phyloP scores from a whole-genome alignment of 2,797 vertebrate species.

The Aeoliscus strigatus region DNA sequence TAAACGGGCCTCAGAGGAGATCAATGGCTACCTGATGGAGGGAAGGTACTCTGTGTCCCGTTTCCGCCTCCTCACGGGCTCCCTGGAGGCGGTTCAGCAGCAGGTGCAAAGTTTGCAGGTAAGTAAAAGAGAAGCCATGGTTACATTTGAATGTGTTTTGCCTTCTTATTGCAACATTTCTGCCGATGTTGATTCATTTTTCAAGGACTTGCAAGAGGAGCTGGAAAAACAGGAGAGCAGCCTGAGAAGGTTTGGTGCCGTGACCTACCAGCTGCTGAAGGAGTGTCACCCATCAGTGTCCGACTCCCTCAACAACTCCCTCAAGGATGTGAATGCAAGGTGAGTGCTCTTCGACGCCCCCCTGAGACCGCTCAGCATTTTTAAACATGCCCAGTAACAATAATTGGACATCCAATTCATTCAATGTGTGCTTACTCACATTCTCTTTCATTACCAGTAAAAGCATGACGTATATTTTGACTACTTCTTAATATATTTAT shows the following conservation, averaged over 20 bases:
- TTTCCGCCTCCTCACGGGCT: conserved; percentile 89
- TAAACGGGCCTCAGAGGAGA: conserved; percentile 84
- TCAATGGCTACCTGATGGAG: conserved; percentile 87
- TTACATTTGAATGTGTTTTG: not conserved
- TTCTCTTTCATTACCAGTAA: too few species aligned
- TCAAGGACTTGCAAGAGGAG: conserved; percentile 85
- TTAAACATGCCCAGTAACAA: too few species aligned
- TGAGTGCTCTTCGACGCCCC: too few species aligned
- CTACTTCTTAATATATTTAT: too few species aligned
- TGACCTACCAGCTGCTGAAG: conserved; percentile 84
- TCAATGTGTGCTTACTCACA: too few species aligned
- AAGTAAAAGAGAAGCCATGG: too few species aligned
- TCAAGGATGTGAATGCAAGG: conserved; percentile 89
- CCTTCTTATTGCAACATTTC: too few species aligned
- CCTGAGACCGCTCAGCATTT: too few species aligned
- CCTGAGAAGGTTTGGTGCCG: conserved; percentile 83
- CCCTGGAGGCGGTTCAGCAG: conserved; percentile 88
- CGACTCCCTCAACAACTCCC: conserved; percentile 79
- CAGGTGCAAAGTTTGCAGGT: conserved; percentile 94
- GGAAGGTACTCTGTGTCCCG: conserved; percentile 89
- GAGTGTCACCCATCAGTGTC: conserved; percentile 87
- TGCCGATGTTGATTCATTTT: conserved; percentile 17
- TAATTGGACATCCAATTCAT: too few species aligned
- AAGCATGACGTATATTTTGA: not conserved
- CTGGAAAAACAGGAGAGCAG: conserved; percentile 88